These are phyloP conservation scores for Acanthurus lineatus DNA, from an alignment of 2,797 vertebrate genomes.

Conservation along the genomic window DNA sequence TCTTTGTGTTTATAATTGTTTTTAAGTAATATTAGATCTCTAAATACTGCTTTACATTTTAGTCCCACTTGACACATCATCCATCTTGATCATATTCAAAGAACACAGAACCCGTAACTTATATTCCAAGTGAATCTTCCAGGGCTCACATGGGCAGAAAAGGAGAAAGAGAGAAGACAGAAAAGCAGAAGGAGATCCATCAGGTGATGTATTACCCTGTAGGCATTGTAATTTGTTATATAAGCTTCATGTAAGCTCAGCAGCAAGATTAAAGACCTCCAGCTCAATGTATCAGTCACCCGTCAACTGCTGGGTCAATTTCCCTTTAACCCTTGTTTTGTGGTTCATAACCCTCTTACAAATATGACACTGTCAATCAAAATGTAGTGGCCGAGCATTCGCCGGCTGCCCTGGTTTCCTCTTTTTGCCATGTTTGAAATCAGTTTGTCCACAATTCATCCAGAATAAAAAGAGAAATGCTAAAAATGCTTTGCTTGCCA, in stretches of 20 bases:
- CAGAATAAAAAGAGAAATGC: constrained; percentile 11
- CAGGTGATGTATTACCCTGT: constrained; percentile 86
- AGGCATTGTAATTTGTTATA: constrained; percentile 89
- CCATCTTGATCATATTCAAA: constrained; percentile 73
- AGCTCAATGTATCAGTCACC: constrained; percentile 89
- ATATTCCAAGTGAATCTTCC: constrained; percentile 65
- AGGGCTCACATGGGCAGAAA: constrained; percentile 68
- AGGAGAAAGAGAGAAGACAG: constrained; percentile 66
- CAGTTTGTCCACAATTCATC: constrained; percentile 27
- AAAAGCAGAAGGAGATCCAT: constrained; percentile 78
- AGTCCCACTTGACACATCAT: constrained; percentile 60
- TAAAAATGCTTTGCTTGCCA: not conserved
- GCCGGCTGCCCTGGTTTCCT: constrained; percentile 26
- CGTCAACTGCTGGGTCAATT: constrained; percentile 89
- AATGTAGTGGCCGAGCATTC: constrained; percentile 66
- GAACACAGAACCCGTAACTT: constrained; percentile 71
- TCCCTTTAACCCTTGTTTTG: constrained; percentile 91
- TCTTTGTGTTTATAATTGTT: constrained; percentile 27
- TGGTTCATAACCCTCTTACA: constrained; percentile 89
- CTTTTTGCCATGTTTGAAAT: constrained; percentile 33
- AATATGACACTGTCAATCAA: constrained; percentile 87
- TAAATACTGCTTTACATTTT: constrained; percentile 57
- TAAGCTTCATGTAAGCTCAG: constrained; percentile 89
- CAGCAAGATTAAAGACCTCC: constrained; percentile 89
- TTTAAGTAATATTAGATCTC: constrained; percentile 41